Evolutionary conservation across 2,888 invertebrate genomes (phyloP).

Genomic region (Luffia ferchaultella): DNA sequence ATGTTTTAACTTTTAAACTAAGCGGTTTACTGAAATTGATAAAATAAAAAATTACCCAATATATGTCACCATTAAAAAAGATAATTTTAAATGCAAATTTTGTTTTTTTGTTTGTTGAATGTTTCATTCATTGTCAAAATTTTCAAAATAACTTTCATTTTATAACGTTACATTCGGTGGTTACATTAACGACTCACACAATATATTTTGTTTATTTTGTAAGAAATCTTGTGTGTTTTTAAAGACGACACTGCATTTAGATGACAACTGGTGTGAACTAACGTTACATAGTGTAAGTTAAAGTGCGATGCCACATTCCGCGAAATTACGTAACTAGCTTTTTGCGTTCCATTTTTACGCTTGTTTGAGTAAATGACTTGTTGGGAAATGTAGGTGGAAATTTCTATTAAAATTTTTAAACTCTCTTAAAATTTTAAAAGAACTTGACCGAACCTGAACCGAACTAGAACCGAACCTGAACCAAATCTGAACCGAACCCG

Average conservation of each 20-base stretch:
- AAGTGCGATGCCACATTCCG: neutral
- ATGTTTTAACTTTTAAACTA: too few relatives aligned
- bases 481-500: too few relatives aligned
- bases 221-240: neutral
- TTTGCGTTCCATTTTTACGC: neutral
- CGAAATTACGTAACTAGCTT: neutral
- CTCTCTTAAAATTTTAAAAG: too few relatives aligned
- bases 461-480: too few relatives aligned
- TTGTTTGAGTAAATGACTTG: neutral
- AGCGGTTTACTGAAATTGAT: too few relatives aligned
- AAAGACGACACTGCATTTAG: neutral
- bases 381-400: neutral
- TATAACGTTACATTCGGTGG: neutral
- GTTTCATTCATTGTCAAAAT: too few relatives aligned
- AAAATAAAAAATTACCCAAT: too few relatives aligned
- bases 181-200: neutral
- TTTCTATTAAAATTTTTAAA: neutral
- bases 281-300: neutral
- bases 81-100: too few relatives aligned
- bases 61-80: too few relatives aligned
- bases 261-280: neutral
- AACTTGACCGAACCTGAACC: too few relatives aligned
- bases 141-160: neutral
- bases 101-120: too few relatives aligned
- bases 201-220: neutral